A percentile compares a stretch with the other conserved stretches of the same genome.
These are phyloP conservation scores for Hypocryptadius cinnamomeus DNA, from an alignment of 2,113 vertebrate genomes.

Conservation along the genomic window DNA sequence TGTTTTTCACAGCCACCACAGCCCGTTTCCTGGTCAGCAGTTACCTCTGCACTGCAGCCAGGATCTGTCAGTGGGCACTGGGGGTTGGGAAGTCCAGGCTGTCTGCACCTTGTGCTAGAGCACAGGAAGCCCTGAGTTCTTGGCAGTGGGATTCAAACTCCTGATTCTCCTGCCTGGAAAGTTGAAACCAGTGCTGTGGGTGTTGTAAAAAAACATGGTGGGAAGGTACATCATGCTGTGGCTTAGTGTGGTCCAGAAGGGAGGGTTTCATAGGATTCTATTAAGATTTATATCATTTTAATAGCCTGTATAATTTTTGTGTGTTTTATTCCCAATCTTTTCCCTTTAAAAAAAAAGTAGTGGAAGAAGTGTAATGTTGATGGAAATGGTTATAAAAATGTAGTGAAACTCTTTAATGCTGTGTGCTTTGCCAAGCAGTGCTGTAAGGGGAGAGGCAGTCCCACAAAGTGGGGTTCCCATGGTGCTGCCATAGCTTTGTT, in stretches of 20 bases:
- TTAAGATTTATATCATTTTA: background rate
- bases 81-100: background rate
- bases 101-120: background rate
- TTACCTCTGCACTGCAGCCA: background rate
- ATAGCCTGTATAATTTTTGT: background rate
- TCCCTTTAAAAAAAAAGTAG: background rate
- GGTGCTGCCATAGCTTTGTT: background rate
- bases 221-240: background rate
- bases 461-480: accelerated
- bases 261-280: background rate
- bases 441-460: background rate
- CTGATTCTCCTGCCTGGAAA: background rate
- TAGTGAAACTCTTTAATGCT: background rate
- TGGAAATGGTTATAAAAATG: background rate
- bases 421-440: background rate
- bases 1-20: background rate
- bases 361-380: background rate
- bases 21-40: background rate
- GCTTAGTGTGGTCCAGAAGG: background rate
- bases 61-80: background rate
- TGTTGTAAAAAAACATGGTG: background rate
- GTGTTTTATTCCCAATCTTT: background rate
- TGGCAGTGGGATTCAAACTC: background rate
- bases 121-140: background rate
- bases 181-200: background rate